Percentiles rank a stretch among this genome's conserved stretches.
Evolutionary conservation across 2,888 invertebrate species (phyloP).

Genomic region (Neoscelio sp.): DNA sequence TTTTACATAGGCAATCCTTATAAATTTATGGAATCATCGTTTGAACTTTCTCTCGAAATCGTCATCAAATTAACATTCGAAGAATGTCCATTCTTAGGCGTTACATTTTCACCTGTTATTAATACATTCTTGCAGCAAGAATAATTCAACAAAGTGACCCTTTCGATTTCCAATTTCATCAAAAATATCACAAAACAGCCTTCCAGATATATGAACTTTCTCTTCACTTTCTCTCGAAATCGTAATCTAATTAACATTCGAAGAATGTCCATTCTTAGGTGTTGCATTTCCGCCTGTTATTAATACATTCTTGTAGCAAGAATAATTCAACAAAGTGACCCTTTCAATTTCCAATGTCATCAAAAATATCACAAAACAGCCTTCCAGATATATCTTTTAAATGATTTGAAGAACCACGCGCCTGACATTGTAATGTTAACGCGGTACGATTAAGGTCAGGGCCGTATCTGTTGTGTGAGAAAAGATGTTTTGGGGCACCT

Average conservation of each 20-base stretch:
- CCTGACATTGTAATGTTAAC: constrained; percentile 8
- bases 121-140: too few species aligned
- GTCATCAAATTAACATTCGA: too few species aligned
- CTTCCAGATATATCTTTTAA: not conserved
- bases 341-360: not conserved
- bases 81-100: too few species aligned
- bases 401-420: constrained; percentile 18
- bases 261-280: too few species aligned
- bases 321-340: not conserved
- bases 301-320: too few species aligned
- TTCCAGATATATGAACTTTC: constrained; percentile 2
- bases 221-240: too few species aligned
- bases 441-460: constrained; percentile 42
- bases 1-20: too few species aligned
- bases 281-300: too few species aligned
- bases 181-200: not conserved
- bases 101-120: too few species aligned
- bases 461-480: constrained; percentile 7
- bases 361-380: not conserved
- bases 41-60: too few species aligned
- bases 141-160: not conserved
- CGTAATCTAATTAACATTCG: too few species aligned
- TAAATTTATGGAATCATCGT: too few species aligned
- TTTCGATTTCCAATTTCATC: not conserved
- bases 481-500: not conserved